Evolutionary conservation across 2,888 invertebrate species (phyloP), one percentile per base, ranked within the genome.

Genomic region (Noctua comes): DNA sequence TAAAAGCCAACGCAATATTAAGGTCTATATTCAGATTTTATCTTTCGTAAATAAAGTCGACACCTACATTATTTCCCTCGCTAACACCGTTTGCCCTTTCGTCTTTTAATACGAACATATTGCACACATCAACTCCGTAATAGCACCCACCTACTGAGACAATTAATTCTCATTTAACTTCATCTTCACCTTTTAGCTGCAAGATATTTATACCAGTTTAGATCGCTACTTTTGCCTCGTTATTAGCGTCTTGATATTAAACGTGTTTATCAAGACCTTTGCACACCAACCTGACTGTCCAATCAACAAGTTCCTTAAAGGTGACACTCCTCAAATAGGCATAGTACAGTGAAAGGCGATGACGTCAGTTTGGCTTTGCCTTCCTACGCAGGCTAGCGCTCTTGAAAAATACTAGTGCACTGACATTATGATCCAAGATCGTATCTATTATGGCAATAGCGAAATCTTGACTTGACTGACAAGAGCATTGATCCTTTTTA

Each of bases 361-460:
- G 85, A 84, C 79, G 85, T 88, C 79, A 86, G n/a, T 31, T 27
- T 66, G 76, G 48, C 46, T 65, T 84, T 79, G 70, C 78, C 88
- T 79, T 84, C 80, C 77, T 73, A 69, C 77, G 68, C 66, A 86
- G 18, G 18, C 57, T 68, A 48, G 51, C 46, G 83, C 62, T 86
- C 69, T 73, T 86, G 59, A 71, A 71, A 73, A 74, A 71, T 70
- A 54, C 54, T 46, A 68, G 68, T 68, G 84, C 46, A 62, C 59
- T 40, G 62, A 68, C 36, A 54, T 71, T 71, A 40, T 68, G 16
- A 79, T 71, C n/a, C 31, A 40, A 79, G n/a, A 62, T 79, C 21
- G 36, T 66, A 57, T 43, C n/a, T 65, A 24, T 36, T 40, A 79
- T 54, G 24, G 57, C 18, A 36, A 59, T 76, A 46, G n/a, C 57